Conservation (phyloP, 2,888 invertebrate genomes). For the Pyrrhia umbra region DNA sequence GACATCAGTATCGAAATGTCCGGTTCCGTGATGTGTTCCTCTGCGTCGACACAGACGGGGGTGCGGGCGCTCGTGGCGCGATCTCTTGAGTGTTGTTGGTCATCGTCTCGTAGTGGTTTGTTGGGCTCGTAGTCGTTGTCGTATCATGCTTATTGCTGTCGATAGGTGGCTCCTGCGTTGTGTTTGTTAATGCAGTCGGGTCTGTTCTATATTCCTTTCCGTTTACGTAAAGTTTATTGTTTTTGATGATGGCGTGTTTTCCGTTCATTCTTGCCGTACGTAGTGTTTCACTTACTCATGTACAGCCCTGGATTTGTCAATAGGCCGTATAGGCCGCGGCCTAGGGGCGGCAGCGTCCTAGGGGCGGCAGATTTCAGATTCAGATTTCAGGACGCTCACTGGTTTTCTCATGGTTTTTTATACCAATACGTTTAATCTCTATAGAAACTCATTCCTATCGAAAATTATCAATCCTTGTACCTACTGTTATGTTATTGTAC, state of each 20-base stretch:
- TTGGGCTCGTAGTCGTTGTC: slow-evolving; percentile 2
- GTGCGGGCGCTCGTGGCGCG: not conserved
- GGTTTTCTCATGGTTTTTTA: no score
- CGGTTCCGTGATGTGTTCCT: not conserved
- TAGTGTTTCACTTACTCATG: slow-evolving; percentile 5
- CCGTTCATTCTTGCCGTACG: slow-evolving; percentile 1
- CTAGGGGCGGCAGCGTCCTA: no score
- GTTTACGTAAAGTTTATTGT: slow-evolving; percentile 25
- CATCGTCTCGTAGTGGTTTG: not conserved
- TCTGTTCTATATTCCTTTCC: slow-evolving; percentile 1
- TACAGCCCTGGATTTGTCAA: no score
- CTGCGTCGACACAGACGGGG: not conserved
- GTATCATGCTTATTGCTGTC: not conserved
- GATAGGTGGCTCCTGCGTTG: slow-evolving; percentile 4
- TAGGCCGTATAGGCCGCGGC: no score
- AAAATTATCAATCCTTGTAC: no score
- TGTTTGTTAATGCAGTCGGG: not conserved
- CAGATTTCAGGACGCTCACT: no score
- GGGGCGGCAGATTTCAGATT: no score
- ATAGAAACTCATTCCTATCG: no score
- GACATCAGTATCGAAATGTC: slow-evolving; percentile 7
- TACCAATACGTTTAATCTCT: no score
- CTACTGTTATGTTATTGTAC: no score
- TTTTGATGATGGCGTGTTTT: slow-evolving; percentile 18
- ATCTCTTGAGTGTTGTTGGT: not conserved